Percentiles rank a stretch among this genome's conserved stretches.
These are phyloP conservation scores for Eledona agricola DNA, from an alignment of 2,888 invertebrate genomes.

Conservation along the genomic window DNA sequence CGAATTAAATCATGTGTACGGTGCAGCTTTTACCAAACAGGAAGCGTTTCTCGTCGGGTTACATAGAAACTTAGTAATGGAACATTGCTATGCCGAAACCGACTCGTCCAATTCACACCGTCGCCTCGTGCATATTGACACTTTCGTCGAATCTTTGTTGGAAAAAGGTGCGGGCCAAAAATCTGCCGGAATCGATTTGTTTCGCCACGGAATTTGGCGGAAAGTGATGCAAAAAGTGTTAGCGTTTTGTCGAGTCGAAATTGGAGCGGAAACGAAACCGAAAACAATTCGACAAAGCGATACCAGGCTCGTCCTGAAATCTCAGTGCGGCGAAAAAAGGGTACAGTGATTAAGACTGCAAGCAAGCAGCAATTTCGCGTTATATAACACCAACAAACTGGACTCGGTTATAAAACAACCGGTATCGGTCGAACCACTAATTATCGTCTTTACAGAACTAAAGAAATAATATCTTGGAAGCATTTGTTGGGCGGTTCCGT, in stretches of 20 bases:
- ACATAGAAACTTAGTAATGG: constrained; percentile 21
- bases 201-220: no score
- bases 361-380: constrained; percentile 16
- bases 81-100: constrained; percentile 9
- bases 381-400: constrained; percentile 8
- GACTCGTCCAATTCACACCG: constrained; percentile 14
- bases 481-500: background rate
- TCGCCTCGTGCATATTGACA: no score
- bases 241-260: no score
- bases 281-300: no score
- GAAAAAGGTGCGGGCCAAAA: no score
- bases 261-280: no score
- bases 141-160: no score
- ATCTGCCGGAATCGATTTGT: no score
- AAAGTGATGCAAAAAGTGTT: no score
- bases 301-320: no score
- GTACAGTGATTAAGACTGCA: no score
- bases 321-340: no score
- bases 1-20: constrained; percentile 14
- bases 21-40: constrained; percentile 23
- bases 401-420: constrained; percentile 16
- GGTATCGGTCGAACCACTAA: constrained; percentile 11
- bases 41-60: constrained; percentile 19
- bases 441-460: constrained; percentile 8
- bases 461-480: constrained; percentile 5